Percentiles rank a stretch among this genome's conserved stretches.
phyloP scores from a whole-genome alignment of 2,113 vertebrate genomes.

The Anhinga rufa region DNA sequence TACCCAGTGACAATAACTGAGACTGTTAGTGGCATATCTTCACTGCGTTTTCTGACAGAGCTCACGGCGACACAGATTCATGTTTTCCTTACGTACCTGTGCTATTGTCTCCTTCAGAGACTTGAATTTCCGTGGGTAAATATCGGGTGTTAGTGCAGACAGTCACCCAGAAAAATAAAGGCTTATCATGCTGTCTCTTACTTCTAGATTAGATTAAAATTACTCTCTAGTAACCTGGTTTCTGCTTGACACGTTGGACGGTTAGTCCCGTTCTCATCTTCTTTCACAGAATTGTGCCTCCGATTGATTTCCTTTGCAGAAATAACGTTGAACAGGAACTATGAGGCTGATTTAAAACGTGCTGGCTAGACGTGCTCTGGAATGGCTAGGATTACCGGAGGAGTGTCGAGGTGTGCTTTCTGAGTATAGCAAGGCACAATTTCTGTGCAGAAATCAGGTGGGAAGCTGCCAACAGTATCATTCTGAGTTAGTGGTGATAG shows the following conservation, averaged over 20 bases:
- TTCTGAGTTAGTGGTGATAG: background rate
- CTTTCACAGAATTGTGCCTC: background rate
- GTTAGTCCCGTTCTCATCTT: background rate
- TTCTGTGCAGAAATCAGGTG: background rate
- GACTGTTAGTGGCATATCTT: slow-evolving; percentile 18
- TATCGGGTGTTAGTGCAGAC: background rate
- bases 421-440: background rate
- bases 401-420: background rate
- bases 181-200: background rate
- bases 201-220: background rate
- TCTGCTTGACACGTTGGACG: background rate
- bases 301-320: background rate
- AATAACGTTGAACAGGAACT: background rate
- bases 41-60: background rate
- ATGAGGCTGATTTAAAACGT: background rate
- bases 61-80: background rate
- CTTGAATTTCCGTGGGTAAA: background rate
- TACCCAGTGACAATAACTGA: slow-evolving; percentile 1
- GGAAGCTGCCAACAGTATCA: background rate
- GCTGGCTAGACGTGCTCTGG: background rate
- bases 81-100: background rate
- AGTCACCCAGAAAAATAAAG: background rate
- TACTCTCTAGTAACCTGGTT: background rate
- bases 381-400: background rate
- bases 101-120: background rate